phyloP scores from a whole-genome alignment of 2,797 vertebrate species.

The Girardinus metallicus region DNA sequence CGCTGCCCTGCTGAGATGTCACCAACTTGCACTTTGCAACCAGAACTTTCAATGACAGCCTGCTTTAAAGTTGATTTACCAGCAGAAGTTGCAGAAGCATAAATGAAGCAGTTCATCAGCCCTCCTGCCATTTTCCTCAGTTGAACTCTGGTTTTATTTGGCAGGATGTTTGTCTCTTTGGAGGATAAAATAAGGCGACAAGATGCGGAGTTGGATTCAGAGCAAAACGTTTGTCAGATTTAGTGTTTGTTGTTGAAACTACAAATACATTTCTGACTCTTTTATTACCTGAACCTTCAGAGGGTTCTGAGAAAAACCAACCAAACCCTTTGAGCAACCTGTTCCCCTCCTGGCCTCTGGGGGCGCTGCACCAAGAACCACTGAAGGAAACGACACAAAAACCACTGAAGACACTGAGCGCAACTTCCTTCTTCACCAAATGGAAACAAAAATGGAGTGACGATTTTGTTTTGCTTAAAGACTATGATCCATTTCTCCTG shows the following conservation, averaged over 20 bases:
- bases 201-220: neutral
- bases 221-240: neutral
- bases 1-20: constrained; percentile 50
- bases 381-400: too few relatives aligned
- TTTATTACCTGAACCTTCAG: neutral
- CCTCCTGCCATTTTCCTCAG: neutral
- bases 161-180: neutral
- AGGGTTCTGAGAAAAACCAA: too few relatives aligned
- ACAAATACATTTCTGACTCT: neutral
- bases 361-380: too few relatives aligned
- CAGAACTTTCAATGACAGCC: neutral
- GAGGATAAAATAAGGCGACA: neutral
- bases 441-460: too few relatives aligned
- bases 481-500: too few relatives aligned
- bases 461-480: too few relatives aligned
- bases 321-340: too few relatives aligned
- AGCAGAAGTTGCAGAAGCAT: neutral
- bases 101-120: neutral
- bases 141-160: neutral
- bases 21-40: constrained; percentile 48
- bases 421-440: too few relatives aligned
- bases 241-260: neutral
- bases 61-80: neutral
- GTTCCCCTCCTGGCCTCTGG: too few relatives aligned
- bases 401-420: too few relatives aligned